phyloP scores from a whole-genome alignment of 2,888 invertebrate species.

The Craniophora ligustri region DNA sequence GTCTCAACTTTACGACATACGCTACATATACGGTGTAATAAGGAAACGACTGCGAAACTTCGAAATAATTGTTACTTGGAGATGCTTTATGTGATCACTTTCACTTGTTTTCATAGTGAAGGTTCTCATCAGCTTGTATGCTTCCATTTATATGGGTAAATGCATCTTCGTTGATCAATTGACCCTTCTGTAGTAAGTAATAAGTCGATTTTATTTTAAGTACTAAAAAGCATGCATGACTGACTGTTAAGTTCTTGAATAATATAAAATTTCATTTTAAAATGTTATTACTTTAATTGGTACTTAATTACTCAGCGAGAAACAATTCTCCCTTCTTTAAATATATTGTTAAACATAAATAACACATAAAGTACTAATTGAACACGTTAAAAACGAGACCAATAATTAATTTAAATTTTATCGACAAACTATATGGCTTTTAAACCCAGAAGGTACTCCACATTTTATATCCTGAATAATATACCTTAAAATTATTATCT shows the following conservation, averaged over 20 bases:
- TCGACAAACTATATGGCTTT: slow-evolving; percentile 33
- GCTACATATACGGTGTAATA: slow-evolving; percentile 29
- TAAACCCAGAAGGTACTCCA: slow-evolving; percentile 21
- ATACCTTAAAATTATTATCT: slow-evolving; percentile 42
- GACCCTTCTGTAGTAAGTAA: no score
- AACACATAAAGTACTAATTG: no score
- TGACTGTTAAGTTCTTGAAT: no score
- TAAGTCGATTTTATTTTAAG: no score
- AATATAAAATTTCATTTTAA: no score
- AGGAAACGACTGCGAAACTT: slow-evolving; percentile 35
- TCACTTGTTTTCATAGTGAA: slow-evolving; percentile 12
- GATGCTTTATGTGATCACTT: slow-evolving; percentile 20
- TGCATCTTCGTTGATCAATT: no score
- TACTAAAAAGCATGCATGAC: no score
- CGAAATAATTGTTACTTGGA: slow-evolving; percentile 29
- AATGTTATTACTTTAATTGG: no score
- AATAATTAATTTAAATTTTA: slow-evolving; percentile 42
- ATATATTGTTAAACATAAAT: no score
- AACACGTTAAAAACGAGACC: slow-evolving; percentile 15
- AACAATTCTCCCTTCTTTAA: no score
- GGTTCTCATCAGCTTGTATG: background rate
- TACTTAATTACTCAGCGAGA: no score
- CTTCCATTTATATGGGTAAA: background rate
- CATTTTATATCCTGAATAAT: slow-evolving; percentile 27
- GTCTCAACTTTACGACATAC: slow-evolving; percentile 34